Conservation (phyloP, 2,797 vertebrate genomes). For the Poecile montanus region DNA sequence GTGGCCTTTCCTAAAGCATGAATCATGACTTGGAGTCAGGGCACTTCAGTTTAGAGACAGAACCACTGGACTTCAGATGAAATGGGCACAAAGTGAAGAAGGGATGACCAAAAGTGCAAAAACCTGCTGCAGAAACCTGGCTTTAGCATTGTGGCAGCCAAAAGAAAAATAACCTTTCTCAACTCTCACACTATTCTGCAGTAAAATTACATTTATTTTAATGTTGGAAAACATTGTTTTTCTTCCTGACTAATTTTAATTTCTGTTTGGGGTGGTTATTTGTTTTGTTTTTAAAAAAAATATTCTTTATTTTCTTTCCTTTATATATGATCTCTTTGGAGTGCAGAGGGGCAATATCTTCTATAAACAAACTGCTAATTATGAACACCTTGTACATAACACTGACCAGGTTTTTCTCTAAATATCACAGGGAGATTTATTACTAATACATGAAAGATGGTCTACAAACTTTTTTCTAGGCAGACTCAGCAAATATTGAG, state of each 20-base stretch:
- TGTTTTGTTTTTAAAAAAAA: background rate
- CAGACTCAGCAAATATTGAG: background rate
- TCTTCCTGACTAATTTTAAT: background rate
- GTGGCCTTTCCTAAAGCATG: background rate
- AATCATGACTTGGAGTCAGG: background rate
- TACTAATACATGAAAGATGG: background rate
- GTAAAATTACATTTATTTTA: background rate
- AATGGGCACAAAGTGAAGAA: background rate
- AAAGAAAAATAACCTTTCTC: background rate
- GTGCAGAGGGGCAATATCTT: background rate
- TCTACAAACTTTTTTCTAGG: background rate
- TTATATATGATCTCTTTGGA: background rate
- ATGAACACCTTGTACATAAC: background rate
- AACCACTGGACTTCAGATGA: background rate
- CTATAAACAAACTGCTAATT: background rate
- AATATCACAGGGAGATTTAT: background rate
- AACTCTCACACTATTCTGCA: background rate
- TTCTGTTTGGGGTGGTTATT: background rate
- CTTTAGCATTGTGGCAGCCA: background rate
- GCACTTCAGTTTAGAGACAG: background rate
- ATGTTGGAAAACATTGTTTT: background rate
- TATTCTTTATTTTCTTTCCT: background rate
- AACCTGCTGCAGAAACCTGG: background rate
- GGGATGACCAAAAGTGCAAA: background rate
- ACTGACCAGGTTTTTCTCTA: background rate